A percentile compares a stretch with the other conserved stretches of the same genome.
Conservation (phyloP, 2,888 invertebrate species). For the Tuta absoluta region DNA sequence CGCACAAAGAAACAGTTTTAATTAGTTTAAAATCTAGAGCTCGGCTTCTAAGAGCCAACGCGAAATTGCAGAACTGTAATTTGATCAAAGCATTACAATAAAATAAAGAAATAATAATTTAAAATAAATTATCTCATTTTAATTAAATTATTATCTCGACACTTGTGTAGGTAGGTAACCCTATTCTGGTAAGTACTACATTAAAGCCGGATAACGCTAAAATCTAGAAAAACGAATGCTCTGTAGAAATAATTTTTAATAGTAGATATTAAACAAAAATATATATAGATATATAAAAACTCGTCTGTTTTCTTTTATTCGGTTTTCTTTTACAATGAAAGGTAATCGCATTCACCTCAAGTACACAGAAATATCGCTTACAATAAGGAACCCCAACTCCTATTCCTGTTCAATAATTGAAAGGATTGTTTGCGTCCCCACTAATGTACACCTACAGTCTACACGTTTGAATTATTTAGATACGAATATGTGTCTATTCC, state of each 20-base stretch:
- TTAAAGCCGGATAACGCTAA: too few relatives aligned
- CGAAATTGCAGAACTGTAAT: slow-evolving; percentile 9
- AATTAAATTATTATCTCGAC: too few relatives aligned
- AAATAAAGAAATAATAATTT: neutral
- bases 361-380: neutral
- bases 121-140: too few relatives aligned
- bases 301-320: too few relatives aligned
- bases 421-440: neutral
- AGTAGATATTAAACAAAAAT: too few relatives aligned
- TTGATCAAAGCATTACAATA: neutral
- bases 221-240: too few relatives aligned
- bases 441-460: neutral
- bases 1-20: slow-evolving; percentile 26
- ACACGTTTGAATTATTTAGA: neutral
- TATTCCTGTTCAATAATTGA: slow-evolving; percentile 3
- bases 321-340: neutral
- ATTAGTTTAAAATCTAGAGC: slow-evolving; percentile 27
- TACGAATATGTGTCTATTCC: neutral
- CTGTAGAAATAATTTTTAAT: too few relatives aligned
- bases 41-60: slow-evolving; percentile 20
- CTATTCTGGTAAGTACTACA: too few relatives aligned
- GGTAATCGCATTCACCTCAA: neutral
- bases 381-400: neutral
- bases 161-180: too few relatives aligned
- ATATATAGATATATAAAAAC: too few relatives aligned